Conservation (phyloP, 1,140 invertebrate genomes). For the Neodiprion pinetum region DNA sequence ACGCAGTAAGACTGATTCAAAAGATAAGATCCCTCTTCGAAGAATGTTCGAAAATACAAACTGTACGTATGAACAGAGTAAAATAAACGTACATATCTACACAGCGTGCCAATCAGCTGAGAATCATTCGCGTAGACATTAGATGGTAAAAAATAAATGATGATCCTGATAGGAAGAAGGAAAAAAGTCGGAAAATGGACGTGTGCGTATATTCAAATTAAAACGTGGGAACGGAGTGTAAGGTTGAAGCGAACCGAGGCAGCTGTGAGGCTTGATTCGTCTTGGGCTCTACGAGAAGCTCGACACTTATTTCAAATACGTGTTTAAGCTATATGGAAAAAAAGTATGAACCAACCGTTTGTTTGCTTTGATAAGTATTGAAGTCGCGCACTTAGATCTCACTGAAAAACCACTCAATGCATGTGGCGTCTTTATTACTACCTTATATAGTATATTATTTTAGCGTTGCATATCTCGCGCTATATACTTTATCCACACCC, state of each 20-base stretch:
- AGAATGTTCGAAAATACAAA: no score
- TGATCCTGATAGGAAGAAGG: no score
- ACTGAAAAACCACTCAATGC: conserved; percentile 36
- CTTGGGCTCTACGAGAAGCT: conserved; percentile 2
- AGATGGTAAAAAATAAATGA: no score
- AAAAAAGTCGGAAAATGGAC: no score
- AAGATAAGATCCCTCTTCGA: no score
- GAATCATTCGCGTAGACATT: no score
- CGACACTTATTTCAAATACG: conserved; percentile 4
- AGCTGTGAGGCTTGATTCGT: not conserved
- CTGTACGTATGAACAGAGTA: no score
- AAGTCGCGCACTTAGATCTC: conserved; percentile 32
- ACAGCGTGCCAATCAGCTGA: no score
- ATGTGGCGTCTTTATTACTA: conserved; percentile 41
- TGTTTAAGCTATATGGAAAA: conserved; percentile 23
- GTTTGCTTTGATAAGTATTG: conserved; percentile 53
- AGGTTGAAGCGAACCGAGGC: not conserved
- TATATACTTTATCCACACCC: no score
- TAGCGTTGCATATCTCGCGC: conserved; percentile 15
- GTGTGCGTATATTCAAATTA: no score
- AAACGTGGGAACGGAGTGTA: not conserved
- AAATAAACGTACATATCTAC: no score
- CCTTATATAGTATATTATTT: conserved; percentile 24
- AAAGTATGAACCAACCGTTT: conserved; percentile 50
- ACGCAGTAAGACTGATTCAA: no score